A percentile compares a stretch with the other conserved stretches of the same genome.
Evolutionary conservation across 2,888 invertebrate species (phyloP).

Genomic region (Diachrysia chrysitis): DNA sequence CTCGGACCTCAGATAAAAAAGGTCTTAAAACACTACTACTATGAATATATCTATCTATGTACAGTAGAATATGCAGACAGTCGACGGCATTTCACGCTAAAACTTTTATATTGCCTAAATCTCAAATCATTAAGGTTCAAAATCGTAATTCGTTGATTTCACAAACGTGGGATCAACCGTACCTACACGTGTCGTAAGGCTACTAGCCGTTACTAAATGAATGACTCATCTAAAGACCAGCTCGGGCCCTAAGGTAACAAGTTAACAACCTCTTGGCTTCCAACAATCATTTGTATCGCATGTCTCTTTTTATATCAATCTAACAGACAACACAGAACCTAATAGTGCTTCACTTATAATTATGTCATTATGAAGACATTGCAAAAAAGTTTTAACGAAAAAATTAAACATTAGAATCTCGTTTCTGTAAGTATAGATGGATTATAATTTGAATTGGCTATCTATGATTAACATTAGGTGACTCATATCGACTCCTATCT

Average conservation of each 20-base stretch:
- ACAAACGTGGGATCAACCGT: constrained; percentile 1
- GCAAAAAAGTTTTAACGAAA: constrained; percentile 17
- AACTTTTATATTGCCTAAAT: background rate
- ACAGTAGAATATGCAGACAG: background rate
- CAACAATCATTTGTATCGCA: constrained; percentile 34
- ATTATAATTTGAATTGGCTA: constrained; percentile 34
- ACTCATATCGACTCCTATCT: constrained; percentile 20
- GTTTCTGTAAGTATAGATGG: constrained; percentile 7
- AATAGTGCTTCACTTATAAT: constrained; percentile 23
- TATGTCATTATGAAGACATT: constrained; percentile 14
- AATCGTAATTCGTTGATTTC: background rate
- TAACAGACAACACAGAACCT: constrained; percentile 2
- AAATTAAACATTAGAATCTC: constrained; percentile 17
- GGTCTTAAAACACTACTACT: too few species aligned
- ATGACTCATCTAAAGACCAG: constrained; percentile 53
- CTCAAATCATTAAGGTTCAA: background rate
- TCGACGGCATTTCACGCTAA: background rate
- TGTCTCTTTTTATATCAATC: constrained; percentile 17
- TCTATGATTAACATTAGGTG: constrained; percentile 17
- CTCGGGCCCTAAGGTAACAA: constrained; percentile 15
- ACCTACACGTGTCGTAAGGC: constrained; percentile 42
- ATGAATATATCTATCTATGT: too few species aligned
- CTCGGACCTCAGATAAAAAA: too few species aligned
- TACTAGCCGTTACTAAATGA: constrained; percentile 49
- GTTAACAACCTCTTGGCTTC: constrained; percentile 32